A percentile compares a stretch with the other conserved stretches of the same genome.
Evolutionary conservation across 2,113 vertebrate genomes (phyloP).

Genomic region (Chamaetylas fuelleborni): DNA sequence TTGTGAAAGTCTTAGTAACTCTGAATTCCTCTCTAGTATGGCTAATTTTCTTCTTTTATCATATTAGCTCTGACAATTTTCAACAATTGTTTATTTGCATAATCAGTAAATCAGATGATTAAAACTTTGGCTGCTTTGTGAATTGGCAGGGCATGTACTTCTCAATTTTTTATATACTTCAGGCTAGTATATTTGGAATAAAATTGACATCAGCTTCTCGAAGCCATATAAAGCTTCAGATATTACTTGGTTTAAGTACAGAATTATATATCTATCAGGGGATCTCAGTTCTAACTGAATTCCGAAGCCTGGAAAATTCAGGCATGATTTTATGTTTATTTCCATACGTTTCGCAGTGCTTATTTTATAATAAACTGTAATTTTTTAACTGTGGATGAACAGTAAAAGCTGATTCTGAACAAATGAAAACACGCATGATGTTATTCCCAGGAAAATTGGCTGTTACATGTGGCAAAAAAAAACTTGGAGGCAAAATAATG

Average conservation of each 20-base stretch:
- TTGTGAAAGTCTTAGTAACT: neutral
- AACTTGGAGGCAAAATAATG: neutral
- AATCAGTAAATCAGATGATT: neutral
- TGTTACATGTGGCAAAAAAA: neutral
- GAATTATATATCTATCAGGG: neutral
- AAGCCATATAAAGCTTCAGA: neutral
- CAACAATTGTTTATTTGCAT: neutral
- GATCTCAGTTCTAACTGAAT: neutral
- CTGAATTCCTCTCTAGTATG: neutral
- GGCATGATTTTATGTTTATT: neutral
- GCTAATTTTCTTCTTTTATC: neutral
- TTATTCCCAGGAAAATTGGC: neutral
- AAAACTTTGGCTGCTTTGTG: neutral
- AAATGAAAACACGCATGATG: conserved; percentile 10
- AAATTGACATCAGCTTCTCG: neutral
- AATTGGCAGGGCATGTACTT: neutral
- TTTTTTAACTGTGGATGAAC: conserved; percentile 13
- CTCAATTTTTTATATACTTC: neutral
- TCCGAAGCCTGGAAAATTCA: neutral
- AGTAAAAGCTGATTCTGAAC: conserved; percentile 21
- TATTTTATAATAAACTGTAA: neutral
- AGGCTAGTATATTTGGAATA: neutral
- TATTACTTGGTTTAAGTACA: neutral
- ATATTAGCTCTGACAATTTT: neutral
- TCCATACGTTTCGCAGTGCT: neutral